Conservation (phyloP, 2,888 invertebrate genomes). For the Euphydryas editha region DNA sequence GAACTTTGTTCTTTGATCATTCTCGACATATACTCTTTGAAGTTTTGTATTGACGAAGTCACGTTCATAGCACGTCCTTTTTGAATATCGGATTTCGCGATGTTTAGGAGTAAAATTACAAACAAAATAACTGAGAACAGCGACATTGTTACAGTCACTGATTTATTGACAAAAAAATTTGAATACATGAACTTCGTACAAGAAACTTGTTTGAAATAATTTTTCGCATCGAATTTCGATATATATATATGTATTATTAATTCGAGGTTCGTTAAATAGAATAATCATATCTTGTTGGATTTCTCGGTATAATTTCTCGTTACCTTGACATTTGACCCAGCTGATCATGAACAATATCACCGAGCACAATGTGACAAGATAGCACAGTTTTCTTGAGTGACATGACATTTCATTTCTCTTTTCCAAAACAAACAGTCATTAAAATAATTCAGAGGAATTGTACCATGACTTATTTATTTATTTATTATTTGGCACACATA, state of each 20-base stretch:
- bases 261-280: conserved; percentile 61
- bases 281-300: conserved; percentile 51
- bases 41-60: conserved; percentile 56
- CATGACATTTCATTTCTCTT: conserved; percentile 5
- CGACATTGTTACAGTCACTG: conserved; percentile 64
- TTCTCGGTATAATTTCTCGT: conserved; percentile 44
- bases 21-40: conserved; percentile 65
- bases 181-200: conserved; percentile 64
- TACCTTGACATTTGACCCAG: conserved; percentile 79
- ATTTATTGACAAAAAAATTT: conserved; percentile 47
- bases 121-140: conserved; percentile 61
- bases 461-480: conserved; percentile 10
- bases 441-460: conserved; percentile 1
- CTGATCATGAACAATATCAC: conserved; percentile 65
- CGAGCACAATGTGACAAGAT: conserved; percentile 32
- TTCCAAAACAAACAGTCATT: conserved; percentile 19
- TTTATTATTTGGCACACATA: too few species aligned
- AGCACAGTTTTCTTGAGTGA: conserved; percentile 14
- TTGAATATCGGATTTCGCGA: conserved; percentile 57
- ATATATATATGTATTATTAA: conserved; percentile 55
- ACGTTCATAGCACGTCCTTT: conserved; percentile 47
- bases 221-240: conserved; percentile 28
- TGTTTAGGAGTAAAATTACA: conserved; percentile 57
- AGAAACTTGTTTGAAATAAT: conserved; percentile 37
- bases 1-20: conserved; percentile 72